Evolutionary conservation across 92 coral and sea anemone species (phyloP).

Genomic region (Phenganax stokvisi): DNA sequence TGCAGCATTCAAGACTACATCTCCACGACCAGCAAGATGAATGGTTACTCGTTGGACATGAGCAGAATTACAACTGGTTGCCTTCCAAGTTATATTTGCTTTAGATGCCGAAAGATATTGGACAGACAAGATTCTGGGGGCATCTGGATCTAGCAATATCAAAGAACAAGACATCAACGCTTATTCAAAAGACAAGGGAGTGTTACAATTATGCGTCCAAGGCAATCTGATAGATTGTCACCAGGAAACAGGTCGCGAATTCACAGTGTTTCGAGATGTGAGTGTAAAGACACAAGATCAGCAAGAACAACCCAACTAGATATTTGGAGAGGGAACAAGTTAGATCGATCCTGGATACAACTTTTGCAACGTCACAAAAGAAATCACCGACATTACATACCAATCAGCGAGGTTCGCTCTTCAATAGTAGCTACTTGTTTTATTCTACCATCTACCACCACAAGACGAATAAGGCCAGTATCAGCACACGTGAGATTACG

Average conservation of each 20-base stretch:
- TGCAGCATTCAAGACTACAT: background rate
- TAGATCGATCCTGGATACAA: no score
- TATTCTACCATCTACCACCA: background rate
- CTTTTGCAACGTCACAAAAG: no score
- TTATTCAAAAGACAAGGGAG: no score
- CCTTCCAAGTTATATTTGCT: conserved; percentile 42
- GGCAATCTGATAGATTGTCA: no score
- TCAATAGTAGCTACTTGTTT: background rate
- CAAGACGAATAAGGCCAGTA: conserved; percentile 29
- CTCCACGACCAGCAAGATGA: background rate
- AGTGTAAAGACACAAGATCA: no score
- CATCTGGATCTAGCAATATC: conserved; percentile 41
- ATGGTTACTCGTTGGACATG: conserved; percentile 1
- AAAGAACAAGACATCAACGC: no score
- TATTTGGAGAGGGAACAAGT: no score
- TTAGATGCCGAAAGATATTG: conserved; percentile 32
- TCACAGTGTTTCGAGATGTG: no score
- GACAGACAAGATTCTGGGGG: conserved; percentile 42
- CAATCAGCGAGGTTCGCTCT: conserved; percentile 8
- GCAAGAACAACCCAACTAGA: no score
- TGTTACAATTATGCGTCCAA: no score
- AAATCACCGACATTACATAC: no score
- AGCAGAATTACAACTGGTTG: conserved; percentile 38
- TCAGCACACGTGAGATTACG: conserved; percentile 20
- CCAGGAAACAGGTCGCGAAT: no score